Base-by-base conservation (phyloP, 1,140 invertebrate species). In the Hirudo medicinalis region DNA sequence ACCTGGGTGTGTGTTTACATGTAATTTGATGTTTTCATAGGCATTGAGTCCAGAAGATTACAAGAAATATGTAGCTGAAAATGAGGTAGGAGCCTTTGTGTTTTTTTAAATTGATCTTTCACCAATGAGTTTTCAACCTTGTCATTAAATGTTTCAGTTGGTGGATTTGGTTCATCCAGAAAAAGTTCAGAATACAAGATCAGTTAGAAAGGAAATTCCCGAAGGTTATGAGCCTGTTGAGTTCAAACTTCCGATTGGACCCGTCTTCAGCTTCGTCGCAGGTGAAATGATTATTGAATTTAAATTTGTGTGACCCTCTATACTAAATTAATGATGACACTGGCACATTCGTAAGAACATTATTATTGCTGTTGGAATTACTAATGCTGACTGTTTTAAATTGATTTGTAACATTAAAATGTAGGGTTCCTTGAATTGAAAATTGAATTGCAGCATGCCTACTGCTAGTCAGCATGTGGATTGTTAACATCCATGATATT, bases 181-280 rank as follows among this genome's bases (percentile, higher is more conserved):
- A 49, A 49, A 49, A 49, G 43, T 17, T 5, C 43, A 49, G 43
- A 13, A 15, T 49, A n/a, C 22, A 20, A 29, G 32, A 55, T 15
- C 32, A 25, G 75, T 75, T 53, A 73, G 76, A 29, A 76, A 76
- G 36, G 76, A 75, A 17, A 67, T 72, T 22, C 78, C 77, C 20
- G 72, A 77, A n/a, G 77, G 76, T 71, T 77, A 63, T 72, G 74
- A 77, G 57, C 78, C 79, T 55, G 79, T 81, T 2, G 81, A 82
- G 69, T 82, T 82, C 75, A 74, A 77, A 72, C 78, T 82, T 63
- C 80, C 79, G 54, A 78, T 82, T 71, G 80, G 80, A 72, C 81
- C 80, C 29, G 77, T 80, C 73, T 82, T 82, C 75, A 80, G 79
- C 77, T 79, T 78, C 74, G 81, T 82, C 43, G 77, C 78, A 67